These are phyloP conservation scores for Melipona quadrifasciata DNA, from an alignment of 1,140 invertebrate species.

Conservation along the genomic window DNA sequence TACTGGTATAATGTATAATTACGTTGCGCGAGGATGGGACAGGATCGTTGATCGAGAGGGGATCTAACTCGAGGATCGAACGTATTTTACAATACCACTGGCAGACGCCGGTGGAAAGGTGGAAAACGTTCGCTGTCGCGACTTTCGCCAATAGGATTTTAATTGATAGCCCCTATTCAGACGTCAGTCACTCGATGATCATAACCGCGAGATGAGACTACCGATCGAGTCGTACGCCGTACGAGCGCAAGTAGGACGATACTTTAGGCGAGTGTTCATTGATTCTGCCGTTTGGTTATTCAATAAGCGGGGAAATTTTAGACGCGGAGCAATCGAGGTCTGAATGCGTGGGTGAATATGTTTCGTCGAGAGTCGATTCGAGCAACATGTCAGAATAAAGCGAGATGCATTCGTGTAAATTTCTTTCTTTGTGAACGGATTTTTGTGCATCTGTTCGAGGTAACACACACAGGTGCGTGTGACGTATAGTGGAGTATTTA, in stretches of 20 bases:
- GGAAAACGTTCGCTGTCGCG: not conserved
- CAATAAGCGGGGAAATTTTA: not conserved
- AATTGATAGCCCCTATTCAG: slow-evolving; percentile 28
- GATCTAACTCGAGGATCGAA: not conserved
- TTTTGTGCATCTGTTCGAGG: too few relatives aligned
- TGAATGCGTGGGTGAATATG: not conserved
- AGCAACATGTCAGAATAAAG: not conserved
- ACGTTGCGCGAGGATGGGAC: slow-evolving; percentile 56
- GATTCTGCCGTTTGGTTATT: not conserved
- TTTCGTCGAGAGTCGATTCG: not conserved
- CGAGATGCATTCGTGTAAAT: too few relatives aligned
- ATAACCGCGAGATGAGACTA: not conserved
- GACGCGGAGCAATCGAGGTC: not conserved
- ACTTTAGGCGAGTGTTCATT: not conserved
- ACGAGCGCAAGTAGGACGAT: not conserved
- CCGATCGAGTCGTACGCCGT: not conserved
- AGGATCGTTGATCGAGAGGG: slow-evolving; percentile 14
- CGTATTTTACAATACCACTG: not conserved
- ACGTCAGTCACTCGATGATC: slow-evolving; percentile 16
- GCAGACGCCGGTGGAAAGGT: not conserved
- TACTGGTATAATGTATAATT: slow-evolving; percentile 49
- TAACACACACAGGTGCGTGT: too few relatives aligned
- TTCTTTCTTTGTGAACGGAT: too few relatives aligned
- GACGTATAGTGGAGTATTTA: too few relatives aligned
- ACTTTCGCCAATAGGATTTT: not conserved